Evolutionary conservation across 2,113 vertebrate species (phyloP), one percentile per base, ranked within the genome.

Genomic region (Hippocampus zosterae): DNA sequence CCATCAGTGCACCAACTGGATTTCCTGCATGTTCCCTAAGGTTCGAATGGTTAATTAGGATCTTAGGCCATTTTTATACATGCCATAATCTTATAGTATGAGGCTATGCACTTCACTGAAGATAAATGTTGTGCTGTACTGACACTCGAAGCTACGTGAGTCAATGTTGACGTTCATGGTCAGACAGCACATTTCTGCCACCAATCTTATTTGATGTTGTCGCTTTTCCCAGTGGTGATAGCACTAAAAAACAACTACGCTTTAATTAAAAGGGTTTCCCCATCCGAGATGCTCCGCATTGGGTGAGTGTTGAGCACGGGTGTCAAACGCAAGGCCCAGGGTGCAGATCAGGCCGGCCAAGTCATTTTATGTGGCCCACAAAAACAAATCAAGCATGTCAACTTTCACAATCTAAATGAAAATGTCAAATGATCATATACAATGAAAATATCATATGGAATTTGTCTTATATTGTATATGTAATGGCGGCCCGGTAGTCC

Each of bases 261-360:
- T 87, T 85, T 88, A 89, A 88, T 89, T 88, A 89, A 89, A 84
- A 81, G 79, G 74, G 70, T 76, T 41, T 18, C 80, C 82, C 75
- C 82, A 37, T 37, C 78, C 1, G 73, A 83, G 84, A 77, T 69
- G 63, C 8, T 10, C 40, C 68, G 83, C 80, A 79, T 79, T 81
- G 81, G 78, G 76, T 81, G 76, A 41, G 86, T 37, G 33, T 37
- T 37, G 33, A 37, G 33, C 33, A 37, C 33, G 5, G 33, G 33
- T 37, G 33, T 37, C 33, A 6, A 37, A 37, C 33, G 33, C 33
- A 37, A 37, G 33, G 33, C 33, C 33, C 33, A 5, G 5, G 33
- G 33, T 5, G 33, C 33, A 7, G 33, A 37, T 37, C 33, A 37
- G 33, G 33, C 33, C 33, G 33, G 33, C 33, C 33, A 37, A 37